Evolutionary conservation across 2,113 vertebrate genomes (phyloP), one percentile per base, ranked within the genome.

Genomic region (Haemorhous mexicanus): DNA sequence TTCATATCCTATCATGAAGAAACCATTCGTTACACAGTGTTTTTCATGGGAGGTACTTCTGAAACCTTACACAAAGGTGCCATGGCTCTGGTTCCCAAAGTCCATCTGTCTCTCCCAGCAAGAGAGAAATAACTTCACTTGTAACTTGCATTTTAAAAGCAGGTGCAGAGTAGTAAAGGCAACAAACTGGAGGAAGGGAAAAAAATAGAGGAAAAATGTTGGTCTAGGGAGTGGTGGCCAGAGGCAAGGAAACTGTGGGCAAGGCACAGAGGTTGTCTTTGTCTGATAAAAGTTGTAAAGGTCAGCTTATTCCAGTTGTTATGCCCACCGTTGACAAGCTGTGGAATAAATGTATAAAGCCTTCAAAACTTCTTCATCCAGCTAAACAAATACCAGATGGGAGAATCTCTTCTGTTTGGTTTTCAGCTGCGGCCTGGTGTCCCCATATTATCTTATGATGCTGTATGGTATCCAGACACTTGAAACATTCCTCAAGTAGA

Each of bases 31-130:
- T 94, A 88, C 81, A 84, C 27, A 44, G 56, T 14, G 46, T 95
- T 94, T 91, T 96, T 96, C 63, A 68, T 84, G n/a, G 41, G 30
- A 94, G 67, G 22, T 97, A 91, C 97, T 98, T 96, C 93, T 97
- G 93, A 86, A 75, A 75, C 76, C 49, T 63, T 39, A 32, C 61
- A 70, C 68, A 66, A 94, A 91, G 72, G 96, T 95, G 92, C 61
- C 84, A 70, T 63, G 28, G 59, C 52, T 90, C 24, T 68, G 53
- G 33, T 94, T 96, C 79, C 63, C 90, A 53, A 35, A 77, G 76
- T 72, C 47, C 91, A 85, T 97, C 76, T 94, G 94, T 96, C 77
- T 96, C 85, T 93, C 59, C 84, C 32, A 82, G 43, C 41, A 43
- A 43, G 39, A 87, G 75, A 93, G 35, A 66, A 95, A 64, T 88